A percentile compares a stretch with the other conserved stretches of the same genome.
Conservation (phyloP, 2,797 vertebrate species). For the Falco berigora region DNA sequence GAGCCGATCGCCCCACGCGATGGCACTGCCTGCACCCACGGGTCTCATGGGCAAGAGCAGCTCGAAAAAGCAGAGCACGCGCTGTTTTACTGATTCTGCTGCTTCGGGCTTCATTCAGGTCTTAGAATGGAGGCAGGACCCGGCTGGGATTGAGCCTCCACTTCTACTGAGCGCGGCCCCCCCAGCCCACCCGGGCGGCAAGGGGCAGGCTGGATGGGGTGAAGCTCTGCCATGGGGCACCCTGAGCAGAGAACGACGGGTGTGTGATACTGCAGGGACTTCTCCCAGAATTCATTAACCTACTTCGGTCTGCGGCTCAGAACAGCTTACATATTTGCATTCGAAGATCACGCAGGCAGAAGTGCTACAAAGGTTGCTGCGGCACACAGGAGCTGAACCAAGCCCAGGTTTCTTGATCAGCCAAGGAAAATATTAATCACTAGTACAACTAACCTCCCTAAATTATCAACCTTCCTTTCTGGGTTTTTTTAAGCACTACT, state of each 20-base stretch:
- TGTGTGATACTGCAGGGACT: not conserved
- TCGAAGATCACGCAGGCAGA: not conserved
- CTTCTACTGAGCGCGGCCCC: not conserved
- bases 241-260: not conserved
- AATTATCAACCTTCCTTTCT: not conserved
- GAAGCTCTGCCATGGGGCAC: not conserved
- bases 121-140: not conserved
- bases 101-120: not conserved
- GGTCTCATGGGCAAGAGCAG: fast-evolving
- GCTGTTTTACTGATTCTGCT: not conserved
- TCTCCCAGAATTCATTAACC: not conserved
- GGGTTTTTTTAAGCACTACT: not conserved
- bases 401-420: not conserved
- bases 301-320: not conserved
- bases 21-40: fast-evolving
- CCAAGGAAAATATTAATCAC: not conserved
- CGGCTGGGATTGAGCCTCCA: not conserved
- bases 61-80: not conserved
- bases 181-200: not conserved
- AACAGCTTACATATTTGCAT: not conserved
- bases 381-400: not conserved
- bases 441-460: not conserved
- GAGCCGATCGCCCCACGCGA: fast-evolving
- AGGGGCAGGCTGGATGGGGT: not conserved
- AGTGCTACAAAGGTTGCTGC: not conserved